Evolutionary conservation across 2,888 invertebrate genomes (phyloP).

Genomic region (Calliopum simillimum): DNA sequence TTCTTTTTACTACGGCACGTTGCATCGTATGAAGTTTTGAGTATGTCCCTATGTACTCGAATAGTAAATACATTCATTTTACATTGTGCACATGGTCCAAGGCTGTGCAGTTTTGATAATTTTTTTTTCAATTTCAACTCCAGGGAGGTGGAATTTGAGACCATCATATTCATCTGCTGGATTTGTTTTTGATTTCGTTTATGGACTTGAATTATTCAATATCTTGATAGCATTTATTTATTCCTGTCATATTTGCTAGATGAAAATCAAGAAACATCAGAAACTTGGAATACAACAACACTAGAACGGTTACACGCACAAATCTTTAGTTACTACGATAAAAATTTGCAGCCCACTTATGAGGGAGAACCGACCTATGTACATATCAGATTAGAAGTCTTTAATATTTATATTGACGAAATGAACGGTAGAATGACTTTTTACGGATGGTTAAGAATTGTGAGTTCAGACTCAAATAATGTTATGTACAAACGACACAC

Average conservation of each 20-base stretch:
- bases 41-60: no score
- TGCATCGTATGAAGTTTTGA: slow-evolving; percentile 3
- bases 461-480: slow-evolving; percentile 59
- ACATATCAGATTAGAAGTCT: slow-evolving; percentile 70
- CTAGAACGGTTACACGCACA: slow-evolving; percentile 58
- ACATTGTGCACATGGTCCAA: no score
- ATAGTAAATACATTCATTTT: neutral
- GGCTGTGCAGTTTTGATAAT: no score
- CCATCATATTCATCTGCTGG: no score
- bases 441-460: slow-evolving; percentile 74
- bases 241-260: slow-evolving; percentile 47
- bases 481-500: no score
- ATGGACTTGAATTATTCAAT: neutral
- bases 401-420: slow-evolving; percentile 77
- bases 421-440: slow-evolving; percentile 72
- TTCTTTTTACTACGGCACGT: slow-evolving; percentile 46
- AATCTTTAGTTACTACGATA: slow-evolving; percentile 70
- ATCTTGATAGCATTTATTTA: no score
- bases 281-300: slow-evolving; percentile 50
- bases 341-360: slow-evolving; percentile 58
- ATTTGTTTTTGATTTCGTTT: neutral
- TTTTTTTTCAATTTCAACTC: no score
- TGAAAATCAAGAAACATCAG: slow-evolving; percentile 33
- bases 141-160: no score
- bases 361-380: slow-evolving; percentile 56